Evolutionary conservation across 2,113 vertebrate species (phyloP).

Genomic region (Smithornis capensis): DNA sequence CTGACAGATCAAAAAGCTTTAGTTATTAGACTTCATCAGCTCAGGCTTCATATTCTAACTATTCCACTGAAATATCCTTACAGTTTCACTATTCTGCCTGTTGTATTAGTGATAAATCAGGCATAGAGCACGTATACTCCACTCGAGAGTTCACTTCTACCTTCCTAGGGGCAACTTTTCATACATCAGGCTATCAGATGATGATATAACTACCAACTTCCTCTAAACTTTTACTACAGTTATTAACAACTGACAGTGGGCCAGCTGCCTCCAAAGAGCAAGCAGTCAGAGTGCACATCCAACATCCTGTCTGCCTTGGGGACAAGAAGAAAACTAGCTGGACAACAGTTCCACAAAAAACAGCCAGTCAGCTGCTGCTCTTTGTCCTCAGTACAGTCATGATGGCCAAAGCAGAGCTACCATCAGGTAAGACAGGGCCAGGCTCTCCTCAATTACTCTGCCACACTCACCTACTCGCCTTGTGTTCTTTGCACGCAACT

Average conservation of each 20-base stretch:
- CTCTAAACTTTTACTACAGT: not conserved
- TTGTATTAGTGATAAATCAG: not conserved
- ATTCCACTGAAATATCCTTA: not conserved
- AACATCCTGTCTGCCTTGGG: not conserved
- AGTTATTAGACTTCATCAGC: conserved; percentile 3
- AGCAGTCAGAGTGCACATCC: rapidly evolving
- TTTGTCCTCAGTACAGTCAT: not conserved
- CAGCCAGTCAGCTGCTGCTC: not conserved
- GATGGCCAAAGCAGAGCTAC: not conserved
- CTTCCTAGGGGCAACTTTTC: not conserved
- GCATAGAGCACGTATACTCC: rapidly evolving
- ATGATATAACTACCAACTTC: not conserved
- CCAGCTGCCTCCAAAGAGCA: not conserved
- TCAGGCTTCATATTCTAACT: not conserved
- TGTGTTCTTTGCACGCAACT: not conserved
- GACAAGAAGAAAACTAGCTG: not conserved
- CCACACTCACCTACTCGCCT: rapidly evolving
- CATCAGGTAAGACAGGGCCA: not conserved
- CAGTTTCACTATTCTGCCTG: not conserved
- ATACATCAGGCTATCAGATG: not conserved
- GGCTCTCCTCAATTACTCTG: not conserved
- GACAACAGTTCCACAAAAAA: not conserved
- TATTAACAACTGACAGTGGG: not conserved
- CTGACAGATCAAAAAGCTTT: conserved; percentile 1
- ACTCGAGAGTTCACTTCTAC: not conserved